Base-by-base conservation (phyloP, 2,888 invertebrate genomes). In the Artemia sinica region DNA sequence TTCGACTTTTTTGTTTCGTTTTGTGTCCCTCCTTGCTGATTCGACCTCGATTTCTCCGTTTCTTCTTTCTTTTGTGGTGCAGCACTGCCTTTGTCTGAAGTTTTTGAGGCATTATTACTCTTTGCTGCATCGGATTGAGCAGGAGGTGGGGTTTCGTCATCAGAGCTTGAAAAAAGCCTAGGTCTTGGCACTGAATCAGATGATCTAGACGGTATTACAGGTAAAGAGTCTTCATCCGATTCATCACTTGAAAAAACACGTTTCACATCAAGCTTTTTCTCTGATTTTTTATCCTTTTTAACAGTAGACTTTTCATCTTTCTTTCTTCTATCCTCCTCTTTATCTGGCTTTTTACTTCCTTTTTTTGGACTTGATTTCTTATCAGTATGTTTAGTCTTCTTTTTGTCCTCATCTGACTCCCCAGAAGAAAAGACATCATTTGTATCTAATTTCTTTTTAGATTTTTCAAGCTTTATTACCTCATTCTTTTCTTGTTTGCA, bases 311-410 rank as follows among this genome's bases (percentile, higher is more conserved):
- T 58, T 28, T n/a, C 8, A n/a, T 18, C 14, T 18, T n/a, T n/a
- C 8, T n/a, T 11, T 58, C 10, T 58, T 18, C 63, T 67, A 14
- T 69, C 50, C 28, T 69, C 65, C 14, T 48, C 49, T 12, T 48
- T 18, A 58, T 10, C 14, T 58, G 63, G 12, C 63, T 58, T 58
- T 58, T n/a, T 58, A 58, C 14, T 18, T 58, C 18, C 18, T 28
- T n/a, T 11, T 28, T 58, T 58, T 80, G 90, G 91, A 77, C 90
- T 89, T 77, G 89, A 90, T 67, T 86, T 87, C 66, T 74, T 73
- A 48, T 73, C 71, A 18, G 74, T 73, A 66, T 77, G 77, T 71
- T 77, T 77, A 63, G 75, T 75, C 65, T 74, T 74, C 70, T 72
- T 72, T 10, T 72, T 73, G 41, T 73, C 72, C 77, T 87, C 88